Conservation (phyloP, 2,113 vertebrate genomes). For the Circaetus cinerascens region DNA sequence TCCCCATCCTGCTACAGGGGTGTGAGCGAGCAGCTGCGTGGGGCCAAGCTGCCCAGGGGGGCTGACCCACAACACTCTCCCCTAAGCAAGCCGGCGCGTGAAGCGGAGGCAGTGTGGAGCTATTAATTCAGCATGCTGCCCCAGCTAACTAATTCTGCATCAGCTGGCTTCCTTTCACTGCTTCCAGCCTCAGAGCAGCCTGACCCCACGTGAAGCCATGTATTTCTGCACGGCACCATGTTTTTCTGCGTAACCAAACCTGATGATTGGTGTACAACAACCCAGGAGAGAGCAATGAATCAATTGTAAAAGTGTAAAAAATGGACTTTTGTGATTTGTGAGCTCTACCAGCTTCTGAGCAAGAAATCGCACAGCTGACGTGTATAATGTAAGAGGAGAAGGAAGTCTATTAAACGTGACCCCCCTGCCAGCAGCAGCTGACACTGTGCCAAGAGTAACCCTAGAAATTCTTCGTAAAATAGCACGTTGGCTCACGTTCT, state of each 20-base stretch:
- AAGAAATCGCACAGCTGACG: not conserved
- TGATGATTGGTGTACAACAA: rapidly evolving
- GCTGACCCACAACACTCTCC: not conserved
- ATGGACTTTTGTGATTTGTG: not conserved
- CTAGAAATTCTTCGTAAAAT: not conserved
- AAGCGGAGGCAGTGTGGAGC: not conserved
- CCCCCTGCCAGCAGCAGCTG: not conserved
- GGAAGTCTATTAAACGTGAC: not conserved
- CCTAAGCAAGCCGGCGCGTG: rapidly evolving
- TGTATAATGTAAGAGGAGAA: not conserved
- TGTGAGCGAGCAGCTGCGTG: rapidly evolving
- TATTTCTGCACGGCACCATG: rapidly evolving
- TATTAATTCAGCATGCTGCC: not conserved
- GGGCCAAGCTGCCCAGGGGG: rapidly evolving
- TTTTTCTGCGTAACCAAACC: not conserved
- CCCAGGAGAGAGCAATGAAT: not conserved
- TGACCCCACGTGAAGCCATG: not conserved
- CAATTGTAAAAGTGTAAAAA: not conserved
- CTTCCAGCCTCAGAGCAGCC: not conserved
- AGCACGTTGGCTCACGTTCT: not conserved
- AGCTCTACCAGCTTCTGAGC: not conserved
- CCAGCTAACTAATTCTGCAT: not conserved
- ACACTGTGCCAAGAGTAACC: not conserved
- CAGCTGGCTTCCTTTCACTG: not conserved
- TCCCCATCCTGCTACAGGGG: rapidly evolving